Base-by-base conservation (phyloP, 2,888 invertebrate species). In the Tipula confusa region DNA sequence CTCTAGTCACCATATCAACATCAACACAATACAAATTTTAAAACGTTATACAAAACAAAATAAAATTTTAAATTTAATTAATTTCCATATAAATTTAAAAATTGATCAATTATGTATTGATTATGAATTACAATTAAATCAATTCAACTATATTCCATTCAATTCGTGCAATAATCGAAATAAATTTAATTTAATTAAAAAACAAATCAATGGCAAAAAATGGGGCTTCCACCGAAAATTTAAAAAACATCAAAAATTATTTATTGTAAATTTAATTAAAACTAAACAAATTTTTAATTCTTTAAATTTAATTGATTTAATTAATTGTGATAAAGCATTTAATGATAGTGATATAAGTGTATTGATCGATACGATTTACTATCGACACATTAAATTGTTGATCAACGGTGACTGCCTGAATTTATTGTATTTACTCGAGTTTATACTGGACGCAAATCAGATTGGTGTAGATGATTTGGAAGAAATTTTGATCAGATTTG, bases 141-240 rank as follows among this genome's bases (percentile, higher is more conserved):
- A 64, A 64, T 64, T 64, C 24, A 64, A 64, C 24, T 64, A 24
- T 64, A 64, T 64, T 64, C 24, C 64, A 64, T 24, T 11, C 24
- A 11, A 18, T 9, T 11, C 9, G 6, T 1, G 15, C 43, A 6
- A 43, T 36, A 36, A 36, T 36, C 3, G 4, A n/a, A n/a, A 43
- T 43, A 43, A 43, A n/a, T n/a, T n/a, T 43, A 43, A 43, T 43
- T 64, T 64, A 64, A 64, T 64, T n/a, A 64, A 64, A 64, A 64
- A 24, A 11, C 6, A 24, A 11, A 7, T 18, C 64, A 64, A 24
- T 24, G 11, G 64, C 24, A 64, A 64, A 64, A 64, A 64, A 64
- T 64, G 64, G 64, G 18, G 18, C 1, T 64, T 64, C 2, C 64
- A 64, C 24, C 6, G 64, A 64, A 64, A 64, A 24, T 3, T 64